Base-by-base conservation (phyloP, 1,140 invertebrate species). In the Lordiphosa collinella region DNA sequence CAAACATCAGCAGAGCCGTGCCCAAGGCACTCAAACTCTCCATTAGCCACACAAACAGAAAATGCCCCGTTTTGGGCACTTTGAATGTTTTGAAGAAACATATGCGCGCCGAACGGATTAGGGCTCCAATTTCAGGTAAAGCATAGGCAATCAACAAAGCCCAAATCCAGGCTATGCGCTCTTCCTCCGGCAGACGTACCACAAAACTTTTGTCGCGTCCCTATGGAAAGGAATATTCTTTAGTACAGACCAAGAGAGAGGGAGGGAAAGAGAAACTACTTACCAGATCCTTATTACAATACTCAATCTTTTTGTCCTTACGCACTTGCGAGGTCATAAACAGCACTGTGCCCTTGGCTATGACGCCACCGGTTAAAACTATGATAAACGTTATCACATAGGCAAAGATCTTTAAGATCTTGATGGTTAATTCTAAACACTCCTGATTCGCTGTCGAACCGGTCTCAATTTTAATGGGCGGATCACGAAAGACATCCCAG, bases 401-500 rank as follows among this genome's bases (percentile, higher is more conserved):
- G 4, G 95, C 94, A 59, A 96, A 71, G 37, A 96, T 92, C 91
- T 98, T 98, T 53, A 96, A 92, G 59, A 96, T 90, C 89, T 95
- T 95, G 25, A 97, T 94, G 34, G 95, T 96, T 75, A 95, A 91
- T 76, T 96, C 95, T 60, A 96, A 90, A 89, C 95, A 97, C 88
- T 92, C 93, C 89, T 96, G 95, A 85, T 93, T 95, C 47, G 95
- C 95, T 92, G 95, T 95, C 22, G 95, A 96, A 44, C 95, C 95
- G 60, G 94, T 95, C 88, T 97, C 95, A 78, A 94, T 92, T 88
- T 96, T 96, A 52, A 93, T 93, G 6, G 96, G 96, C 48, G 96
- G 94, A 89, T 96, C 94, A 84, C 96, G 91, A 90, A 98, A 98
- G 10, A 97, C 96, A 91, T 98, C 96, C 96, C 96, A 98, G 93